Conservation (phyloP, 2,797 vertebrate species). For the Thaleichthys pacificus region DNA sequence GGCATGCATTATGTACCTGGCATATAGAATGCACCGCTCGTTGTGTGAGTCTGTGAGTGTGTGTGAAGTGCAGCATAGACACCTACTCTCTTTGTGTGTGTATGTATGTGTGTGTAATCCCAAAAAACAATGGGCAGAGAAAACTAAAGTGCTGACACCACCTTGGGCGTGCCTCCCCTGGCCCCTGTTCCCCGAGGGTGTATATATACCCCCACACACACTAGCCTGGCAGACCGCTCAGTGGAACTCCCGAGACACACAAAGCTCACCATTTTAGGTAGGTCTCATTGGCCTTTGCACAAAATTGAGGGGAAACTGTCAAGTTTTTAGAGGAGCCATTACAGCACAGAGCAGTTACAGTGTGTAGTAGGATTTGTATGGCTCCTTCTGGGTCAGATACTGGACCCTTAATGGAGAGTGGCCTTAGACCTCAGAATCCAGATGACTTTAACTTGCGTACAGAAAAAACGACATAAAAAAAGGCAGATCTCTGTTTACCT, state of each 20-base stretch:
- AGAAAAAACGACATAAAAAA: too few relatives aligned
- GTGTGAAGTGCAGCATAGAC: slow-evolving; percentile 6
- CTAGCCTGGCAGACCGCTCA: slow-evolving; percentile 63
- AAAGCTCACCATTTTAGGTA: slow-evolving; percentile 73
- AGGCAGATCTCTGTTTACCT: not conserved
- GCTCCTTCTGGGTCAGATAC: not conserved
- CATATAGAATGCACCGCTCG: too few relatives aligned
- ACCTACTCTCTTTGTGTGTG: slow-evolving; percentile 15
- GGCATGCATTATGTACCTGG: slow-evolving; percentile 7
- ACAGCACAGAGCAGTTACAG: slow-evolving; percentile 35
- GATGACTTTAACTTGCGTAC: not conserved
- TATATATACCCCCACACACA: slow-evolving; percentile 81
- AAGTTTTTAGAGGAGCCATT: slow-evolving; percentile 23
- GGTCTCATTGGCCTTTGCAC: slow-evolving; percentile 52
- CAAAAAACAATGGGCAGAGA: slow-evolving; percentile 77
- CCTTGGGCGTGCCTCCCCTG: slow-evolving; percentile 58
- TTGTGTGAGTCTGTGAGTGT: slow-evolving; percentile 13
- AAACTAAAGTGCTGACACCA: slow-evolving; percentile 92
- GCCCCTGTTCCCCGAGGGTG: slow-evolving; percentile 63
- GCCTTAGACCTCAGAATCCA: too few relatives aligned
- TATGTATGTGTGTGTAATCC: slow-evolving; percentile 58
- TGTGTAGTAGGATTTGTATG: not conserved
- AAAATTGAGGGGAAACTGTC: not conserved
- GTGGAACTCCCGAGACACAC: slow-evolving; percentile 68
- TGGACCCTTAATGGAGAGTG: not conserved